Base-by-base conservation (phyloP, 2,113 vertebrate genomes). In the Cyphomyrus plagiostoma region DNA sequence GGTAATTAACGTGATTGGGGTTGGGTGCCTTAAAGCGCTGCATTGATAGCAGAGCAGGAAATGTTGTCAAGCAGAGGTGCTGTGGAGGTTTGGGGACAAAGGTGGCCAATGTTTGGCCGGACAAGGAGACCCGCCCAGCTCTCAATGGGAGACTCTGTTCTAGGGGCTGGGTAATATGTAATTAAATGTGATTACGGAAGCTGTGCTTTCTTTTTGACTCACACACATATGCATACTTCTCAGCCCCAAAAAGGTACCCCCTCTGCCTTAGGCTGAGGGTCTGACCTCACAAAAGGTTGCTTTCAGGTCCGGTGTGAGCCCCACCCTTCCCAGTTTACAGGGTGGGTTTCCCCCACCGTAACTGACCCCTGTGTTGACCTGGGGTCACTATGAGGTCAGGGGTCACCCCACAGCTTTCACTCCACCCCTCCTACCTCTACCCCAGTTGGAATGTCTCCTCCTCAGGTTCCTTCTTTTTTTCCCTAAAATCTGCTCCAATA, bases 171-270 rank as follows among this genome's bases (percentile, higher is more conserved):
- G 94, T 96, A 95, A 96, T 95, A 94, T 93, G 94, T 96, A 96
- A 96, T 96, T 96, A 96, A 96, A 96, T 95, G 95, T 96, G 95
- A 96, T 96, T 96, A 96, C 94, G 94, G 95, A 94, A 95, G 94
- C 94, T 95, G 94, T 91, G 89, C 91, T 89, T 90, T 90, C 26
- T 91, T 89, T 91, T 89, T 90, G 88, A 23, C 21, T 45, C 45
- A 6, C 80, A 42, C 80, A 19, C 39, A 80, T 80, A 35, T 42
- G 35, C 45, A 45, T n/a, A 84, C 82, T 4, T 9, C 77, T 35
- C 42, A 2, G 1, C 11, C 42, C 5, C 80, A 15, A 19, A 80
- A 80, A 84, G 82, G 82, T 84, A 19, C 21, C 82, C 80, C 92
- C 92, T 90, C 89, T 90, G 94, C 92, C 95, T 95, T 94, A 92